A percentile compares a stretch with the other conserved stretches of the same genome.
phyloP scores from a whole-genome alignment of 2,888 invertebrate species.

The Taphrorychus bicolor region DNA sequence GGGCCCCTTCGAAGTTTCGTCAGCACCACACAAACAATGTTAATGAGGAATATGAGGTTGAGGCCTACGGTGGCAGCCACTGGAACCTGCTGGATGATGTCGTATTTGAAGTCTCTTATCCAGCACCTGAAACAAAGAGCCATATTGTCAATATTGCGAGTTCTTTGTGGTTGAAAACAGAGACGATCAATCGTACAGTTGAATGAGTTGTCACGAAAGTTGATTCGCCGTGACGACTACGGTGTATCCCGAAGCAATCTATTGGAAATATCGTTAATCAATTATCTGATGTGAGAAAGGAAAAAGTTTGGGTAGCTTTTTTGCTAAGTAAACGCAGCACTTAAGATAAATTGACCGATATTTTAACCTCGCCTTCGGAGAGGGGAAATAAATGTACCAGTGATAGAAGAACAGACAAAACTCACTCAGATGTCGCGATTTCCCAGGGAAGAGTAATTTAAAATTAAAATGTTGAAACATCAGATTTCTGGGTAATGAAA shows the following conservation, averaged over 20 bases:
- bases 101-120: conserved; percentile 70
- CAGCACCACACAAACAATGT: conserved; percentile 87
- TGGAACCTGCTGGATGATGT: conserved; percentile 76
- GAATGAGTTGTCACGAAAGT: conserved; percentile 1
- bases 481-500: not conserved
- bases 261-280: not conserved
- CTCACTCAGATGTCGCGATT: not conserved
- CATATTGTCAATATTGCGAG: no score
- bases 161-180: no score
- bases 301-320: not conserved
- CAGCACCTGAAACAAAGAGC: conserved; percentile 55
- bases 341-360: not conserved
- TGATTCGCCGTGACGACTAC: not conserved
- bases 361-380: not conserved
- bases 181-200: not conserved
- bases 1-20: conserved; percentile 81
- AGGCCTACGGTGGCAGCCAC: conserved; percentile 81
- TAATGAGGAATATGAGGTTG: conserved; percentile 85
- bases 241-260: not conserved
- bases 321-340: not conserved
- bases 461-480: not conserved
- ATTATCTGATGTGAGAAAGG: not conserved
- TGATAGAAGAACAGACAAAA: not conserved
- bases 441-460: not conserved
- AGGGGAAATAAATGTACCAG: not conserved